Percentiles rank a stretch among this genome's conserved stretches.
Evolutionary conservation across 1,140 invertebrate genomes (phyloP).

Genomic region (Drosophila persimilis): DNA sequence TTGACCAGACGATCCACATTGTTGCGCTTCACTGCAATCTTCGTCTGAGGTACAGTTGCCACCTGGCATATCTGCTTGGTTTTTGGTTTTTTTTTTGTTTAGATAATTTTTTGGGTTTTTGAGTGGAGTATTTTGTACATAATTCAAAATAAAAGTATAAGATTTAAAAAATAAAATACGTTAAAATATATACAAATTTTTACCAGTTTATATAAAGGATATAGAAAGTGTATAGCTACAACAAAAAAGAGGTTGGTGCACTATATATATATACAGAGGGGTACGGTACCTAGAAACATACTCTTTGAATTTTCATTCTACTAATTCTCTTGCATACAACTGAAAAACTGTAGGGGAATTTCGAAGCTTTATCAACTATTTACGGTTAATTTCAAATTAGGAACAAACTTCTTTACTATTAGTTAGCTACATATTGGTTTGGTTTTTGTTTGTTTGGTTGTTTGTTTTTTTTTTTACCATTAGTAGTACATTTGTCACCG

Average conservation of each 20-base stretch:
- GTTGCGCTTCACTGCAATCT: slow-evolving; percentile 87
- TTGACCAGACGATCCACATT: slow-evolving; percentile 85
- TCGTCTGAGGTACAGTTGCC: slow-evolving; percentile 85
- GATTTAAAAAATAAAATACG: slow-evolving; percentile 76
- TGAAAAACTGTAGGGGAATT: slow-evolving; percentile 36
- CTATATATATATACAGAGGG: slow-evolving; percentile 62
- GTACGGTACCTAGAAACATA: slow-evolving; percentile 34
- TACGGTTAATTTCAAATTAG: slow-evolving; percentile 77
- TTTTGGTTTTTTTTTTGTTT: slow-evolving; percentile 50
- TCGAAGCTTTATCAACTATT: slow-evolving; percentile 60
- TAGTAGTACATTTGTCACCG: slow-evolving; percentile 72
- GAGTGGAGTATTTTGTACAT: slow-evolving; percentile 76
- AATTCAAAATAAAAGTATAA: slow-evolving; percentile 71
- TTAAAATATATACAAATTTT: slow-evolving; percentile 84
- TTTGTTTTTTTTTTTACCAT: slow-evolving; percentile 57
- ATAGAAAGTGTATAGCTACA: slow-evolving; percentile 78
- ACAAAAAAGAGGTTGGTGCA: slow-evolving; percentile 50
- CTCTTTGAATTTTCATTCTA: slow-evolving; percentile 38
- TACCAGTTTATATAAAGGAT: slow-evolving; percentile 69
- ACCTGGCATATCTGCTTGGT: slow-evolving; percentile 82
- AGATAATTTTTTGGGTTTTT: slow-evolving; percentile 49
- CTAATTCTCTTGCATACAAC: slow-evolving; percentile 51
- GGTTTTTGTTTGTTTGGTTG: slow-evolving; percentile 19
- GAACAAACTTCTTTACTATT: slow-evolving; percentile 72
- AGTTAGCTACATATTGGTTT: slow-evolving; percentile 76